Evolutionary conservation across 2,113 vertebrate species (phyloP).

Genomic region (Heliornis fulica): DNA sequence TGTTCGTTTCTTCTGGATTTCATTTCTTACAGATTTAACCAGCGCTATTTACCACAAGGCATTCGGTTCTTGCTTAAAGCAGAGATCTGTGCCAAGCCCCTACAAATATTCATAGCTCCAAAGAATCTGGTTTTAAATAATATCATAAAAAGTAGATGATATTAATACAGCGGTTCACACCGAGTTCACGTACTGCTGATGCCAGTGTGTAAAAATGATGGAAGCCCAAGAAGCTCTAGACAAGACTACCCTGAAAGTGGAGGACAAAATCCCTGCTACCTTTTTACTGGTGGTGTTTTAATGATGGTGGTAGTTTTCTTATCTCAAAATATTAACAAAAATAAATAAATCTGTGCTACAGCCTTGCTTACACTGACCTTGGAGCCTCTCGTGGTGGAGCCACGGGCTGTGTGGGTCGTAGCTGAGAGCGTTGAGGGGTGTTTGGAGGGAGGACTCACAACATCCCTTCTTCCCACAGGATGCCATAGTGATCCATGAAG

Average conservation of each 20-base stretch:
- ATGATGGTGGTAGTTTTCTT: not conserved
- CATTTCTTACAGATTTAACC: conserved; percentile 65
- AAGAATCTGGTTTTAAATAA: conserved; percentile 68
- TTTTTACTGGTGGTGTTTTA: not conserved
- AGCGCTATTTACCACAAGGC: conserved; percentile 41
- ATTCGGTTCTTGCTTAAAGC: conserved; percentile 47
- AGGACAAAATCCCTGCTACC: not conserved
- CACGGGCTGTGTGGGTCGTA: not conserved
- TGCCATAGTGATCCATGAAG: conserved; percentile 96
- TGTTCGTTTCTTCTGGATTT: conserved; percentile 69
- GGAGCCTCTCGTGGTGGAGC: not conserved
- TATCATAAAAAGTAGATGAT: conserved; percentile 62
- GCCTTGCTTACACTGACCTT: not conserved
- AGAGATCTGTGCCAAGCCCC: conserved; percentile 38
- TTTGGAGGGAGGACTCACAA: not conserved
- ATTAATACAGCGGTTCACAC: conserved; percentile 60
- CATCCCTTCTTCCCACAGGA: conserved; percentile 73
- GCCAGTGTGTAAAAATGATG: not conserved
- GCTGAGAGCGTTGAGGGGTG: not conserved
- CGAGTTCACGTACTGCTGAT: conserved; percentile 39
- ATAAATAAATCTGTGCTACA: not conserved
- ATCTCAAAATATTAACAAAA: not conserved
- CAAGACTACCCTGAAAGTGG: not conserved
- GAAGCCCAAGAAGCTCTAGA: conserved; percentile 14
- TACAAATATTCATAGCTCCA: conserved; percentile 65